Base-by-base conservation (phyloP, 2,113 vertebrate genomes). In the Rafetus swinhoei region DNA sequence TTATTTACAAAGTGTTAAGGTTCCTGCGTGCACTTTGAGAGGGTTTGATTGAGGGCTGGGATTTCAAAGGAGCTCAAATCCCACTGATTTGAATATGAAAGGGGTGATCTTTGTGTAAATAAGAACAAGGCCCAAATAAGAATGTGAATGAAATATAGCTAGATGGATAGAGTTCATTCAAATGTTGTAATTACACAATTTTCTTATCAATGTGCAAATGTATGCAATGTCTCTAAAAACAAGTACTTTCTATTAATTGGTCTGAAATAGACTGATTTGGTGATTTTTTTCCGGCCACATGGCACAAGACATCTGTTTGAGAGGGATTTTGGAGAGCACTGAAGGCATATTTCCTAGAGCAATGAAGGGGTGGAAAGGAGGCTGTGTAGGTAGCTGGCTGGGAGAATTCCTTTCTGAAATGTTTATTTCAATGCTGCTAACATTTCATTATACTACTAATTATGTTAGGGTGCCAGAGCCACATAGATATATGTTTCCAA, bases 381-480 rank as follows among this genome's bases (percentile, higher is more conserved):
- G 54, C 16, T 89, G 12, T 24, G 89, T 52, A 55, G 88, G 39
- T 86, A 85, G 50, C 86, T 76, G 15, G 18, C 56, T 95, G 92
- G 90, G 90, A 81, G 50, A 89, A 54, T 90, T 96, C 55, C 81
- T 82, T 77, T 87, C 39, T 53, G 35, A 87, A 90, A 82, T 69
- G 1, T 86, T 90, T 84, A 57, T 90, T 95, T 93, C 84, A 81
- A 94, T 92, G 22, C 53, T 79, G 27, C 15, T 62, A 54, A 24
- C 83, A 83, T 91, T 32, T 76, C 93, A 95, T 92, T 79, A 35
- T 82, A 79, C 12, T 62, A 95, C 35, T 91, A 87, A 94, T 72
- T 84, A 62, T 79, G 69, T 32, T 95, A 65, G 91, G n/a, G 55
- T 87, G 24, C 85, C 80, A 88, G 57, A 57, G 62, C 85, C 25